Percentiles rank a stretch among this genome's conserved stretches.
These are phyloP conservation scores for Neomicropteryx cornuta DNA, from an alignment of 1,140 invertebrate species.

Conservation along the genomic window DNA sequence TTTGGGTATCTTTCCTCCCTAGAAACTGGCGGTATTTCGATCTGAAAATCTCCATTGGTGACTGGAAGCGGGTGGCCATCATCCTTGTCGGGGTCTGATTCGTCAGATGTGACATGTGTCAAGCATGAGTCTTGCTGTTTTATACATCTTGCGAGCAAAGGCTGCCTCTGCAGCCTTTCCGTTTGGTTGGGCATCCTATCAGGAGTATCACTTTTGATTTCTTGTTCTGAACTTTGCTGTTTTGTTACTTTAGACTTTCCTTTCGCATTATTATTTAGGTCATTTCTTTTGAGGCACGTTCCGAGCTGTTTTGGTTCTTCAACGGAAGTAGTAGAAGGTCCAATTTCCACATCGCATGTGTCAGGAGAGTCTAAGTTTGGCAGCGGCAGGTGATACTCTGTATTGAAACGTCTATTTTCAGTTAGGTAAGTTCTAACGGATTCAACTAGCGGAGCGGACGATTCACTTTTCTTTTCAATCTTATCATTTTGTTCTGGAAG, in stretches of 20 bases:
- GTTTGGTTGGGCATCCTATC: conserved; percentile 33
- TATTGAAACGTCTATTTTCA: conserved; percentile 8
- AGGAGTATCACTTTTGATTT: conserved; percentile 6
- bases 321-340: conserved; percentile 23
- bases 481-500: conserved; percentile 30
- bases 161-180: conserved; percentile 38
- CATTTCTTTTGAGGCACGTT: conserved; percentile 31
- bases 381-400: too few species aligned
- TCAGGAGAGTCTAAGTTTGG: too few species aligned
- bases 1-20: conserved; percentile 36
- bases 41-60: conserved; percentile 31
- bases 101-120: conserved; percentile 24
- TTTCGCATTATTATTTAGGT: conserved; percentile 39
- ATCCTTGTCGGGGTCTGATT: conserved; percentile 35
- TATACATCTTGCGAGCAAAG: conserved; percentile 31
- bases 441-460: conserved; percentile 34
- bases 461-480: conserved; percentile 27
- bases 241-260: conserved; percentile 13
- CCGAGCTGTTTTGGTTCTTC: too few species aligned
- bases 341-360: conserved; percentile 30
- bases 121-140: conserved; percentile 27
- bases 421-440: conserved; percentile 36
- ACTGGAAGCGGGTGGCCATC: conserved; percentile 22
- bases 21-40: conserved; percentile 28
- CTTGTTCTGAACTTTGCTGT: conserved; percentile 14